Evolutionary conservation across 2,797 vertebrate genomes (phyloP).

Genomic region (Heterohyrax brucei): DNA sequence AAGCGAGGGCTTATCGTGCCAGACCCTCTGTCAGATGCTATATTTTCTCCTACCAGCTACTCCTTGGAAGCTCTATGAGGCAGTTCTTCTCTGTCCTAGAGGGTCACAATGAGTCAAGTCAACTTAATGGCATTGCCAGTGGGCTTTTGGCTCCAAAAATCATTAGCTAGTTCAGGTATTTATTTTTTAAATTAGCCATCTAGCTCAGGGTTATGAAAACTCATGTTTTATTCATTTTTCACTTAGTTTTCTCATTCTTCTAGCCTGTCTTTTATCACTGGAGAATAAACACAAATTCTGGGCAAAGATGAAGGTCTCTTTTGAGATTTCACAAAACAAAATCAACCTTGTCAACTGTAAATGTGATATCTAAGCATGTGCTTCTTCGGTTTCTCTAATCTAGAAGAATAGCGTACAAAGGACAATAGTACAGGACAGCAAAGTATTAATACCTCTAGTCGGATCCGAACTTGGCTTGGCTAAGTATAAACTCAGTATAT

Average conservation of each 20-base stretch:
- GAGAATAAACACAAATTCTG: neutral
- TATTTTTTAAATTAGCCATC: neutral
- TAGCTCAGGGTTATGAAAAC: neutral
- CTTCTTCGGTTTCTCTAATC: neutral
- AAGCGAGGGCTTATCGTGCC: conserved; percentile 4
- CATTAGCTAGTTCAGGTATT: neutral
- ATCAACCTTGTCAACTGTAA: neutral
- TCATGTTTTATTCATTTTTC: neutral
- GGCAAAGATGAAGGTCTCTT: neutral
- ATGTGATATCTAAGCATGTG: neutral
- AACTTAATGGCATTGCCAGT: too few relatives aligned
- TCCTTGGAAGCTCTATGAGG: too few relatives aligned
- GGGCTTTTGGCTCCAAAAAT: too few relatives aligned
- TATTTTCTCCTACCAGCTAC: neutral
- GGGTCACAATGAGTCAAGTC: too few relatives aligned
- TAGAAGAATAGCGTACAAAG: neutral
- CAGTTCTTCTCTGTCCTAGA: too few relatives aligned
- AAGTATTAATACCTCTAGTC: neutral
- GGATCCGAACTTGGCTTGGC: too few relatives aligned
- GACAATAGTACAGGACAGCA: rapidly evolving
- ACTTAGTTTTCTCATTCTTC: neutral
- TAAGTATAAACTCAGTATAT: neutral
- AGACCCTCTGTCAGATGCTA: neutral
- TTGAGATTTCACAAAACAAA: neutral
- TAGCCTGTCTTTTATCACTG: neutral